A percentile compares a stretch with the other conserved stretches of the same genome.
Conservation (phyloP, 1,140 invertebrate genomes). For the Himalopsyche phryganea region DNA sequence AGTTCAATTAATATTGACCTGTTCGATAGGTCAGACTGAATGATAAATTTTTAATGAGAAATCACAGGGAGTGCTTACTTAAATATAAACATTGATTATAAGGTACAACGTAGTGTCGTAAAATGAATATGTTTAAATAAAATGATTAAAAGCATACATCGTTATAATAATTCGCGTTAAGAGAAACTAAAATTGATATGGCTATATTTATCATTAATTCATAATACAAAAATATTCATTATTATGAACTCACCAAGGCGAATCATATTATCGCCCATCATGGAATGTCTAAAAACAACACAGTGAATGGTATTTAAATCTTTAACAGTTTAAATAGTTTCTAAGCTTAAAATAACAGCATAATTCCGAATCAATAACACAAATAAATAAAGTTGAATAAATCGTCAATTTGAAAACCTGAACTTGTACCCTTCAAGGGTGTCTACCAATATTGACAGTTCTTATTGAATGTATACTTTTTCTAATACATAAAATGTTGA, state of each 20-base stretch:
- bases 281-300: not conserved
- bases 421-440: not conserved
- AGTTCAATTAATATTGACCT: too few relatives aligned
- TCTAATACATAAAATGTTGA: not conserved
- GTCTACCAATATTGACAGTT: conserved; percentile 7
- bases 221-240: not conserved
- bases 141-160: too few relatives aligned
- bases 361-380: too few relatives aligned
- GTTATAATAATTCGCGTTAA: too few relatives aligned
- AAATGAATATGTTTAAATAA: too few relatives aligned
- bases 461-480: not conserved
- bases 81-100: too few relatives aligned
- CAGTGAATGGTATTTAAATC: not conserved
- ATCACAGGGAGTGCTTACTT: too few relatives aligned
- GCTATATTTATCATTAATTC: too few relatives aligned
- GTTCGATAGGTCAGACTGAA: too few relatives aligned
- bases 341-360: not conserved
- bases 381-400: not conserved
- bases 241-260: conserved; percentile 1
- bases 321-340: not conserved
- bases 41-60: too few relatives aligned
- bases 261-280: conserved; percentile 5
- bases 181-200: too few relatives aligned
- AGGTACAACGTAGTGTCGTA: too few relatives aligned
- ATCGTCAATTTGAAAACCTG: not conserved